These are phyloP conservation scores for Telmatochromis brachygnathus DNA, from an alignment of 2,113 vertebrate genomes.

Conservation along the genomic window DNA sequence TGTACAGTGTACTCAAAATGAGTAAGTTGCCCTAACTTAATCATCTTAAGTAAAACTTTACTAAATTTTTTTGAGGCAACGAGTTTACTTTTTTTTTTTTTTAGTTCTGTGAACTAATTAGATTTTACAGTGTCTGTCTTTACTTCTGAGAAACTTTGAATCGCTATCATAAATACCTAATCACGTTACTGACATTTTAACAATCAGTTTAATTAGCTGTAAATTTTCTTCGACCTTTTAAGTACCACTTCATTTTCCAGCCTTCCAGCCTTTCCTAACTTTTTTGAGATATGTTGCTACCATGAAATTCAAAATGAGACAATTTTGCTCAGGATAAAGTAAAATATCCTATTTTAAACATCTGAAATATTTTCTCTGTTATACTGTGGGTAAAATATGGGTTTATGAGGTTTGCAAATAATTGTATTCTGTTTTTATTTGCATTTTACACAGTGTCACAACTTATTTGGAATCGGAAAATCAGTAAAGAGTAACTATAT, in stretches of 20 bases:
- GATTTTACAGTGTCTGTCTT: not conserved
- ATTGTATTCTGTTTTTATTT: not conserved
- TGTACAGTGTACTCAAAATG: too few relatives aligned
- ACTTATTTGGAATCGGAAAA: not conserved
- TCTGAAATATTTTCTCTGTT: not conserved
- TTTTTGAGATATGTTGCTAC: not conserved
- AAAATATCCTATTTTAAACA: not conserved
- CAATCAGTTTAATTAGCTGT: not conserved
- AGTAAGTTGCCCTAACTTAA: fast-evolving
- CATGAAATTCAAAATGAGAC: not conserved
- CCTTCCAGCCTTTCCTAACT: not conserved
- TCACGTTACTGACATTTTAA: not conserved
- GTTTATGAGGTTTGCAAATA: not conserved
- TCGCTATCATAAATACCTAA: not conserved
- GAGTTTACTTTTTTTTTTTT: not conserved
- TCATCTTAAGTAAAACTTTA: too few relatives aligned
- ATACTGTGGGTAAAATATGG: not conserved
- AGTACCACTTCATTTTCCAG: not conserved
- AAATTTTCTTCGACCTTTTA: not conserved
- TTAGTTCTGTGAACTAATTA: not conserved
- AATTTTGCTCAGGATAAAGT: not conserved
- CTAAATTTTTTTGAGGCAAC: too few relatives aligned
- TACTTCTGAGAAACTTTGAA: not conserved
- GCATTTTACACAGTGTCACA: not conserved
- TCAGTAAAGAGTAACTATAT: not conserved